Percentiles rank a stretch among this genome's conserved stretches.
Evolutionary conservation across 2,113 vertebrate species (phyloP).

Genomic region (Chiloscyllium plagiosum): DNA sequence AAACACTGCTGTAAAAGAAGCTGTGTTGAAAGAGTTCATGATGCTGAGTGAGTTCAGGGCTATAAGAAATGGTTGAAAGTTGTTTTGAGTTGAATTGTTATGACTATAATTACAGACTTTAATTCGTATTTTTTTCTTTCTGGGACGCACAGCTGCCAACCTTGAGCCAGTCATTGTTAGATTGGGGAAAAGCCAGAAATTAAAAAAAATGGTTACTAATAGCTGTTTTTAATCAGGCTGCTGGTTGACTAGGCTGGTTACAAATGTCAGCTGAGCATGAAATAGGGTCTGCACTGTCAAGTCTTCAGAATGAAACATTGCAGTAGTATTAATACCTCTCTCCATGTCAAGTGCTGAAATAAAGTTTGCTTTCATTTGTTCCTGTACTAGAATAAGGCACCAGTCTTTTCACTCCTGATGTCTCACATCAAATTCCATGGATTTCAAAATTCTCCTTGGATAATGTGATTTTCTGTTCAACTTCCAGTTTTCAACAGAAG

Average conservation of each 20-base stretch:
- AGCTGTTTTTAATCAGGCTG: neutral
- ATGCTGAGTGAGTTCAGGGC: neutral
- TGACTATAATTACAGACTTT: neutral
- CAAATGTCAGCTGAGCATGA: neutral
- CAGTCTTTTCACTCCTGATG: neutral
- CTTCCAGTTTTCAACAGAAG: neutral
- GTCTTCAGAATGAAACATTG: neutral
- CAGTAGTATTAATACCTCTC: neutral
- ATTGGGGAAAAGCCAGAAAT: neutral
- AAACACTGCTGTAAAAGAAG: neutral
- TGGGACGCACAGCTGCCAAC: neutral
- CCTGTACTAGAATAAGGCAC: neutral
- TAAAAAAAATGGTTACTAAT: neutral
- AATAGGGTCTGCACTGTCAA: neutral
- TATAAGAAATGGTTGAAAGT: neutral
- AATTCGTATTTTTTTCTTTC: neutral
- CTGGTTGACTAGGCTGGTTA: neutral
- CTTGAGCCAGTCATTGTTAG: neutral
- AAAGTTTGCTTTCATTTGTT: neutral
- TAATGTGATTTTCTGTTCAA: neutral
- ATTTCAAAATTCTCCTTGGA: neutral
- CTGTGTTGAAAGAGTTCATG: neutral
- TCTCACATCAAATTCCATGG: neutral
- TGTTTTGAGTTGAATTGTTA: conserved; percentile 10
- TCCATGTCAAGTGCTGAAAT: neutral